phyloP scores from a whole-genome alignment of 2,888 invertebrate species.

The Tigriopus californicus region DNA sequence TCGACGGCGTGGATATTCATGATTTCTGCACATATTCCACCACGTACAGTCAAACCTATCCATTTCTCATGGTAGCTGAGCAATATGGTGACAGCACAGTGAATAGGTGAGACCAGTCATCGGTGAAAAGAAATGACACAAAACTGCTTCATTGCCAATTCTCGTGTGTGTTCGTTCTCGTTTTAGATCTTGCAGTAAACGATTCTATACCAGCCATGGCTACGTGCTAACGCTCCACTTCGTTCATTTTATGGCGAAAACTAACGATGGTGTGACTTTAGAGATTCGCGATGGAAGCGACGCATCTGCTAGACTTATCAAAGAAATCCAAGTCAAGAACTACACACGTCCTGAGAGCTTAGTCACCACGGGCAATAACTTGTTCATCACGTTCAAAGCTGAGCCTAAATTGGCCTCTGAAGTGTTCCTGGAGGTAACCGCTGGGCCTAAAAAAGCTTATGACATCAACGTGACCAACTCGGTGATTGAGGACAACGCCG shows the following conservation, averaged over 20 bases:
- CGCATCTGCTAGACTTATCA: constrained; percentile 33
- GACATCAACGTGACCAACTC: constrained; percentile 73
- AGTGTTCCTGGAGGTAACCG: constrained; percentile 56
- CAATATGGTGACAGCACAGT: constrained; percentile 35
- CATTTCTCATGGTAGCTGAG: constrained; percentile 58
- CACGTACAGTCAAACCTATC: constrained; percentile 66
- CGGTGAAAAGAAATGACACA: not conserved
- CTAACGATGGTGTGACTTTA: constrained; percentile 45
- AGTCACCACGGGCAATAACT: constrained; percentile 55
- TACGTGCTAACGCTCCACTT: constrained; percentile 70
- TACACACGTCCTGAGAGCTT: constrained; percentile 71
- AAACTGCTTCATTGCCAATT: not conserved
- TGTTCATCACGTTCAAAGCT: constrained; percentile 59
- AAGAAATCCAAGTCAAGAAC: constrained; percentile 47
- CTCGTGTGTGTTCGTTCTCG: not conserved
- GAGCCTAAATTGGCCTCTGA: constrained; percentile 49
- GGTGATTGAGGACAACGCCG: constrained; percentile 68
- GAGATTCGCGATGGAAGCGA: constrained; percentile 60
- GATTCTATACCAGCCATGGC: constrained; percentile 35
- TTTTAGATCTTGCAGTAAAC: constrained; percentile 18
- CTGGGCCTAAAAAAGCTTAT: constrained; percentile 49
- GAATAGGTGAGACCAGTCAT: not conserved
- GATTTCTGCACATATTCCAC: constrained; percentile 71
- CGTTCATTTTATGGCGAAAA: constrained; percentile 49
- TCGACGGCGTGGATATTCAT: constrained; percentile 37